A percentile compares a stretch with the other conserved stretches of the same genome.
These are phyloP conservation scores for Drosophila pseudoananassae DNA, from an alignment of 1,140 invertebrate genomes.

Conservation along the genomic window DNA sequence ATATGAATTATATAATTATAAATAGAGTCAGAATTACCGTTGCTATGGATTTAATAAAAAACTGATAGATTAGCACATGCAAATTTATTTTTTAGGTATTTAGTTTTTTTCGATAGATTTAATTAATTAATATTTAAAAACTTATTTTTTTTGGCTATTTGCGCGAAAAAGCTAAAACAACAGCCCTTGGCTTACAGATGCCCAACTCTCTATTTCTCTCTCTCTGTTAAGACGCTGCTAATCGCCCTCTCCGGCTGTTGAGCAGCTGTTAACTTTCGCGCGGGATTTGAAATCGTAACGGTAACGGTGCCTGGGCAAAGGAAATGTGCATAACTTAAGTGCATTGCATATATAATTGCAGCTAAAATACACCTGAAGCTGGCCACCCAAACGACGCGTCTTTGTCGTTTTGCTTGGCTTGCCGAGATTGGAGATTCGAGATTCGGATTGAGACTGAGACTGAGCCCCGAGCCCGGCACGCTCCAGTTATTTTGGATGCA, in stretches of 20 bases:
- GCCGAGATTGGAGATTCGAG: conserved; percentile 34
- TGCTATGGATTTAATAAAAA: too few species aligned
- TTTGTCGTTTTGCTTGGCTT: conserved; percentile 72
- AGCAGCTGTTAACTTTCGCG: conserved; percentile 64
- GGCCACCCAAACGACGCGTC: conserved; percentile 54
- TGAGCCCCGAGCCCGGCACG: conserved; percentile 11
- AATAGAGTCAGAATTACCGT: too few species aligned
- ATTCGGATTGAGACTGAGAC: conserved; percentile 33
- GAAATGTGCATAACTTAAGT: conserved; percentile 80
- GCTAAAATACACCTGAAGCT: conserved; percentile 25
- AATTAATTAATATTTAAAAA: too few species aligned
- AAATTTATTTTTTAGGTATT: too few species aligned
- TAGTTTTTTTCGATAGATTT: too few species aligned
- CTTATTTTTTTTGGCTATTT: too few species aligned
- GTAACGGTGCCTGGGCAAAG: conserved; percentile 77
- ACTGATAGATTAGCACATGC: too few species aligned
- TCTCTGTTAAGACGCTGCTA: background rate
- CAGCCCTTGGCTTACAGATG: too few species aligned
- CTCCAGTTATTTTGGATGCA: conserved; percentile 57
- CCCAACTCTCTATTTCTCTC: too few species aligned
- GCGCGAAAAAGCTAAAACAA: background rate
- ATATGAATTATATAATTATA: too few species aligned
- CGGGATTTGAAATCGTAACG: conserved; percentile 51
- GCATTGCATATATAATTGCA: conserved; percentile 75
- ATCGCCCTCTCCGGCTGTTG: background rate